These are phyloP conservation scores for Cecidostiba fungosa DNA, from an alignment of 2,888 invertebrate genomes.

Conservation along the genomic window DNA sequence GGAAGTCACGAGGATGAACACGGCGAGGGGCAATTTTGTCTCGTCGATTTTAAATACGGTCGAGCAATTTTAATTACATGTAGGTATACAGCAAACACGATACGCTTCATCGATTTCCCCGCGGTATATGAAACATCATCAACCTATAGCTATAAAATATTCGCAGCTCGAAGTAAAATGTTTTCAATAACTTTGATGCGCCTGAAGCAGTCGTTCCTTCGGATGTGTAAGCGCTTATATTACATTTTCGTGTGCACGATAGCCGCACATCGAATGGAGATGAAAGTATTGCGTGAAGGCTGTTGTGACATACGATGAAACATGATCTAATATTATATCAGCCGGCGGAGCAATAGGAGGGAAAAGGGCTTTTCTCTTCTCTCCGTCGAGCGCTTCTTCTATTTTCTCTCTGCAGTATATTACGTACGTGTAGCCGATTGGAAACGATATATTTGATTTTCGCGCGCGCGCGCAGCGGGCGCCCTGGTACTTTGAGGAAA, in stretches of 20 bases:
- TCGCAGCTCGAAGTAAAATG: too few species aligned
- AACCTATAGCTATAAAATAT: too few species aligned
- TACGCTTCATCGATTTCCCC: too few species aligned
- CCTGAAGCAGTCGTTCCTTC: not conserved
- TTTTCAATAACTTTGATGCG: not conserved
- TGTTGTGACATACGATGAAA: conserved; percentile 58
- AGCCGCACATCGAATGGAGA: conserved; percentile 3
- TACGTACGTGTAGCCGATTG: conserved; percentile 56
- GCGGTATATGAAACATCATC: too few species aligned
- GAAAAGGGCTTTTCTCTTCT: conserved; percentile 30
- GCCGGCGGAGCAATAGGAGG: not conserved
- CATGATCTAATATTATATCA: conserved; percentile 57
- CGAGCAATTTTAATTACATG: too few species aligned
- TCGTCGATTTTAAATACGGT: too few species aligned
- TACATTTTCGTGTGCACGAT: not conserved
- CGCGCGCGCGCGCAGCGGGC: conserved; percentile 8
- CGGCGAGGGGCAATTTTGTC: too few species aligned
- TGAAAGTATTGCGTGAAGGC: conserved; percentile 55
- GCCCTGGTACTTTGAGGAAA: conserved; percentile 22
- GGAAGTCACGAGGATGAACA: not conserved
- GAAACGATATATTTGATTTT: conserved; percentile 62
- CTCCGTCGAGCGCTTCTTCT: not conserved
- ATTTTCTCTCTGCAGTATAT: conserved; percentile 38
- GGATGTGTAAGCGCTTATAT: not conserved
- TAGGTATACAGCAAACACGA: too few species aligned